Base-by-base conservation (phyloP, 2,113 vertebrate species). In the Hiodon tergisus region DNA sequence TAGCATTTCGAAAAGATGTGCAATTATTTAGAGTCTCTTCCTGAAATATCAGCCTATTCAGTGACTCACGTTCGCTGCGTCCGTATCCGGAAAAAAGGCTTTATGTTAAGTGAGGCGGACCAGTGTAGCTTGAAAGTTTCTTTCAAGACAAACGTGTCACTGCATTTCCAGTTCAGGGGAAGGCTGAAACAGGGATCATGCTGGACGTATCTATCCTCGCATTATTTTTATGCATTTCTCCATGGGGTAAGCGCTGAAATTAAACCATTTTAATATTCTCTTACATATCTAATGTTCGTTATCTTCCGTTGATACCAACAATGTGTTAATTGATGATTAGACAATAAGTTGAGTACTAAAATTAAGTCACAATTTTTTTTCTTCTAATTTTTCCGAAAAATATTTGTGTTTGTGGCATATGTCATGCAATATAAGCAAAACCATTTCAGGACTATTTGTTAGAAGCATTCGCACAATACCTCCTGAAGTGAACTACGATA, bases 161-260 rank as follows among this genome's bases (percentile, higher is more conserved):
- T 4, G 69, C n/a, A 55, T 70, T 69, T 70, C 0, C 69, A 70
- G 5, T 17, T 70, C 53, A 31, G 5, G 53, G n/a, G n/a, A 16
- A 66, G 9, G 48, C 5, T 17, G 16, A 4, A 53, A 93, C 92
- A 77, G 93, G 86, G 55, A 92, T 93, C 93, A 94, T 94, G 69
- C 52, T 2, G 6, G 11, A 10, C 13, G n/a, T 54, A 52, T 51
- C 50, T 11, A 3, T 8, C 6, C 2, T 55, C 14, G 6, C 10
- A 55, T 57, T 17, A 10, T n/a, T 70, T 53, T 10, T 57, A 11
- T 70, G 14, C 69, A 46, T 70, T 10, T 57, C 7, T 31, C 57
- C 69, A 7, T 70, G 51, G 69, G 69, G 69, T 70, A 70, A 70
- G 69, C 53, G 55, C 17, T 7, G 16, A 31, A 53, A 13, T 3